Evolutionary conservation across 2,113 vertebrate genomes (phyloP), one percentile per base, ranked within the genome.

Genomic region (Chlorocebus sabaeus): DNA sequence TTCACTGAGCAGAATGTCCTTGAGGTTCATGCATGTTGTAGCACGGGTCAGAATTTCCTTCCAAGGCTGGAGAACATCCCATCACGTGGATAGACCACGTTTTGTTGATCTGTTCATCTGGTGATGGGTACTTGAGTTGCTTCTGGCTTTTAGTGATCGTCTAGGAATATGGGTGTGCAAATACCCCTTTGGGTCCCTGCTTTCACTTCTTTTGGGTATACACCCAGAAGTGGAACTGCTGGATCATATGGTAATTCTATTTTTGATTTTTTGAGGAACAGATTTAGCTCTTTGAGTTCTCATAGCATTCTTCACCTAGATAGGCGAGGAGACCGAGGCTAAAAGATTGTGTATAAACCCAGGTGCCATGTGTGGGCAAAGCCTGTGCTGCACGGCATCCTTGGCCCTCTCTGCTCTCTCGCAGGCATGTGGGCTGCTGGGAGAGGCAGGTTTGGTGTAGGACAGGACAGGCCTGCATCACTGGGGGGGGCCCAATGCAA

Each of bases 391-490:
- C 2, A 48, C n/a, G 64, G 32, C 14, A 12, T 35, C 61, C 16
- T 6, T 23, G 32, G 25, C 92, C 50, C 27, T 93, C 40, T 70
- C 85, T 10, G 43, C 25, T 3, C 59, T 30, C 43, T 55, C 17
- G 0, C 0, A 5, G 75, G 52, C 25, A 81, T 27, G 7, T 9
- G 55, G 64, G 87, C 75, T 1, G 0, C 10, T 8, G 27, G 82
- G 67, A 43, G 59, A 67, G 48, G 40, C 25, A 10, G 50, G 52
- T 20, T 40, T 23, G 59, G 38, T 10, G 9, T 32, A 55, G 32
- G 16, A n/a, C n/a, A 32, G 45, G 84, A 82, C 0, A 3, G n/a
- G 30, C 17, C 52, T 38, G 0, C 7, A 1, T 55, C 38, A 3
- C 23, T 14, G 50, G 8, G 67, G 2, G 25, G 57, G 9, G 35